Base-by-base conservation (phyloP, 2,888 invertebrate species). In the Dinocampus coccinellae region DNA sequence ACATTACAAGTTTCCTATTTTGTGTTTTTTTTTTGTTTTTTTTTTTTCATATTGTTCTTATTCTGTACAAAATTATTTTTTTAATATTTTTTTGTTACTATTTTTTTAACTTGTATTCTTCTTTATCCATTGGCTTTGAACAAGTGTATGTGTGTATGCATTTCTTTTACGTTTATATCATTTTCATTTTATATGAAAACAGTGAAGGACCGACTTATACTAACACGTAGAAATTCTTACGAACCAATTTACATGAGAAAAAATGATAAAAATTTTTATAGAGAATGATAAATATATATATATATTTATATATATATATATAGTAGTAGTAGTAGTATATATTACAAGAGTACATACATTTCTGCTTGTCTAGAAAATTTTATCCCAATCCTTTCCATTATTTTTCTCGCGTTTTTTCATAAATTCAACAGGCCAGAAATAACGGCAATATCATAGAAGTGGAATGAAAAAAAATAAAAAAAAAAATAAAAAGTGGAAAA, bases 161-260 rank as follows among this genome's bases (percentile, higher is more conserved):
- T 33, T 20, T 60, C 16, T 60, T 34, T 20, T 20, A 9, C 67
- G 63, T 68, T 67, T 67, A 29, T 64, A 47, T 58, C 29, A 33
- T 72, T 63, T 63, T 69, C 62, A 58, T 29, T 61, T 58, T 70
- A 53, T 63, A 57, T 55, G 55, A 55, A 26, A 22, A 47, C 16
- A 42, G 36, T 22, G 22, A 1, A 16, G 47, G 16, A 47, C 16
- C 16, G 20, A 47, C 47, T 47, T 47, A 47, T 16, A 47, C 47
- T 7, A 47, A 16, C 16, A 16, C 20, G n/a, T 13, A 39, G 13
- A 2, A 47, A 47, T 16, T 33, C 61, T 61, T 52, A 29, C 58
- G 55, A 24, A 69, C 67, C 63, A 75, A 72, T 76, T 76, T 76
- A 64, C 76, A 76, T 75, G 71, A 66, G 69, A 73, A 75, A 66